Percentiles rank a stretch among this genome's conserved stretches.
Conservation (phyloP, 1,140 invertebrate species). For the Aplysia californica region DNA sequence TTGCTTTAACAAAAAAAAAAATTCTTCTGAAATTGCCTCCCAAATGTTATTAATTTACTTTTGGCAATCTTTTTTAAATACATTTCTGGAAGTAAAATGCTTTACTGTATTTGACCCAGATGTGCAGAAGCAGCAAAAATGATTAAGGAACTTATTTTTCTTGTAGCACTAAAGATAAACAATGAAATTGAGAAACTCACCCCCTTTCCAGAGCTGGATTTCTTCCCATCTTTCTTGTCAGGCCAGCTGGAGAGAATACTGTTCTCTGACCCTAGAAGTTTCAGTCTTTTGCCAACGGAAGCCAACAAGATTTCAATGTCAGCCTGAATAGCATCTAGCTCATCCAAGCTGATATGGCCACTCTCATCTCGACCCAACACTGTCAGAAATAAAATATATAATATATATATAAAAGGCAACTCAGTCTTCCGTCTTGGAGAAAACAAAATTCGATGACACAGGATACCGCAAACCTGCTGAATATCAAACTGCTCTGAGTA, state of each 20-base stretch:
- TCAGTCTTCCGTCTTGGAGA: not conserved
- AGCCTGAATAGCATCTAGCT: slow-evolving; percentile 85
- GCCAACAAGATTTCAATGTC: slow-evolving; percentile 90
- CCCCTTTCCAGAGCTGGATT: slow-evolving; percentile 66
- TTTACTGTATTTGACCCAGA: too few species aligned
- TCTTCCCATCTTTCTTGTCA: slow-evolving; percentile 63
- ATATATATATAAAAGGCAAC: not conserved
- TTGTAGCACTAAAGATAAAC: too few species aligned
- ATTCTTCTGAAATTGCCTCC: too few species aligned
- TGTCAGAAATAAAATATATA: slow-evolving; percentile 32
- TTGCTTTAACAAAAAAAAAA: too few species aligned
- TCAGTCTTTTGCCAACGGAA: slow-evolving; percentile 80
- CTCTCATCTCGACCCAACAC: slow-evolving; percentile 74
- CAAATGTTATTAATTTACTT: too few species aligned
- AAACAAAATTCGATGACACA: not conserved
- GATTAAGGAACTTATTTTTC: too few species aligned
- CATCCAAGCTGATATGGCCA: slow-evolving; percentile 78
- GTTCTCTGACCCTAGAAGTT: slow-evolving; percentile 80
- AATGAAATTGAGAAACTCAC: slow-evolving; percentile 47
- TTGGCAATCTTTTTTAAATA: too few species aligned
- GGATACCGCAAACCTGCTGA: not conserved
- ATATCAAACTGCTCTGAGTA: not conserved
- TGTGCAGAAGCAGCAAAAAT: too few species aligned
- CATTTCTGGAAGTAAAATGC: too few species aligned
- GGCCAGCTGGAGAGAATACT: slow-evolving; percentile 64